These are phyloP conservation scores for Daphoenositta chrysoptera DNA, from an alignment of 2,113 vertebrate genomes.

Conservation along the genomic window DNA sequence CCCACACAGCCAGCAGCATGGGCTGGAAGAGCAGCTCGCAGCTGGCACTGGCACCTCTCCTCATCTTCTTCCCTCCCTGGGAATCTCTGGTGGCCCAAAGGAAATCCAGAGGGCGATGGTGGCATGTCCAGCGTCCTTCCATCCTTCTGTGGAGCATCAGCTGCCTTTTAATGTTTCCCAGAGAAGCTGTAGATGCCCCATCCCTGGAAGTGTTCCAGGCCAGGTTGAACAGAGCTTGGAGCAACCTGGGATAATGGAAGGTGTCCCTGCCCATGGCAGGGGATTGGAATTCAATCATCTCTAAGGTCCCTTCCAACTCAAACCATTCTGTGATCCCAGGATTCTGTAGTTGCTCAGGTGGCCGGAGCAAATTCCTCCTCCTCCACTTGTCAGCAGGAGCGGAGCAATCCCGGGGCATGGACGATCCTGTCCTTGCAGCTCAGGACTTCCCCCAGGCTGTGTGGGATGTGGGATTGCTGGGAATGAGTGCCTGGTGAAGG, in stretches of 20 bases:
- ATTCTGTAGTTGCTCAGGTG: accelerated
- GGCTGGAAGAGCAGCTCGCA: background rate
- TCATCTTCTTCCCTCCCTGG: background rate
- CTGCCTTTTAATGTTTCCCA: background rate
- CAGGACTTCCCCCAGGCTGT: background rate
- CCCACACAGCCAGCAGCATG: background rate
- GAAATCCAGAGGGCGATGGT: accelerated
- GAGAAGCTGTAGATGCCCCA: background rate
- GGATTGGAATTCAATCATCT: background rate
- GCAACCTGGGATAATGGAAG: background rate
- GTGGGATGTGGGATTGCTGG: background rate
- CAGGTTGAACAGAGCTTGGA: background rate
- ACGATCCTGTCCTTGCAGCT: background rate
- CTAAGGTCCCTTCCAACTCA: background rate
- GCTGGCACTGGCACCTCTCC: background rate
- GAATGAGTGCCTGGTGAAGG: accelerated
- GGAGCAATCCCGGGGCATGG: background rate
- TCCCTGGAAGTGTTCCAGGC: background rate
- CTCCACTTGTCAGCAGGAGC: background rate
- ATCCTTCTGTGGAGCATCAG: background rate
- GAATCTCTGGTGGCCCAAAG: background rate
- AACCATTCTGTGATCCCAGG: no score
- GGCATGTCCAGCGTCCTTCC: background rate
- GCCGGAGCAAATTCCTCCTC: background rate
- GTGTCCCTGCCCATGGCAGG: background rate